These are phyloP conservation scores for Petroica traversi DNA, from an alignment of 2,113 vertebrate genomes.

Conservation along the genomic window DNA sequence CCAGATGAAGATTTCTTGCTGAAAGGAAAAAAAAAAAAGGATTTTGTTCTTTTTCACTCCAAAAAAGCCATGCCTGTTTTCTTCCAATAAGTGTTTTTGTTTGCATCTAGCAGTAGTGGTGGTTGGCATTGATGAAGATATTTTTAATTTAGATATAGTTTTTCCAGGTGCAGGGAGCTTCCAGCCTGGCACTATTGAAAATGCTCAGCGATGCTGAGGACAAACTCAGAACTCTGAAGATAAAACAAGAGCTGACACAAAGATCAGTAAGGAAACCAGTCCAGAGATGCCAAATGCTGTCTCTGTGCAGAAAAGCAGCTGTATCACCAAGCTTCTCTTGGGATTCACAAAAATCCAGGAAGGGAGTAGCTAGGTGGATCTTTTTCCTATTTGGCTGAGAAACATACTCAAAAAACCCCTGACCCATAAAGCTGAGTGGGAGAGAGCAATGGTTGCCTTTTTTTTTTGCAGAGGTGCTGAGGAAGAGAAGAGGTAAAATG, in stretches of 20 bases:
- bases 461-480: not conserved
- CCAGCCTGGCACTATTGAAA: not conserved
- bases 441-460: not conserved
- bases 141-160: not conserved
- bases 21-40: not conserved
- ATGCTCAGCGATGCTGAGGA: not conserved
- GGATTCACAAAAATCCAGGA: not conserved
- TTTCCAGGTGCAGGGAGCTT: not conserved
- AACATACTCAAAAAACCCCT: not conserved
- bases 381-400: not conserved
- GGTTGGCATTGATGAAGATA: not conserved
- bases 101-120: not conserved
- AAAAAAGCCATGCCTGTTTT: not conserved
- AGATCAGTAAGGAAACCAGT: not conserved
- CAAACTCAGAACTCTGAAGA: not conserved
- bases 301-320: not conserved
- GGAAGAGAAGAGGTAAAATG: not conserved
- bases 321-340: not conserved
- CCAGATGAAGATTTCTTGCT: not conserved
- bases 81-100: not conserved
- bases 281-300: not conserved
- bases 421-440: not conserved
- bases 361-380: not conserved
- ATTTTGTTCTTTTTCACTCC: not conserved
- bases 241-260: not conserved